Evolutionary conservation across 2,888 invertebrate genomes (phyloP), one percentile per base, ranked within the genome.

Genomic region (Orthosia incerta): DNA sequence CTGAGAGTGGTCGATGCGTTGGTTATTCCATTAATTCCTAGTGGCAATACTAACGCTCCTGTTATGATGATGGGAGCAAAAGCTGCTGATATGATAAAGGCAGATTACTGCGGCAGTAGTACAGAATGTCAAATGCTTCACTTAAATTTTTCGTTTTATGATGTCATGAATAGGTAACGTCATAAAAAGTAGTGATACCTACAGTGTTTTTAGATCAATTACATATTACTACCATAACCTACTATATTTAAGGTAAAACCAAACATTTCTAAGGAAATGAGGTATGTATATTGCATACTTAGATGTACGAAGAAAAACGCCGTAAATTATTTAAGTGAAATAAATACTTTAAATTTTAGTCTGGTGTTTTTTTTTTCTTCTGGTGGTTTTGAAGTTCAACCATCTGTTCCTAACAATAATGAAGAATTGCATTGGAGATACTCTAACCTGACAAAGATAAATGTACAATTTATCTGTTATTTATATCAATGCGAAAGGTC

Each of bases 61-160:
- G 89, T 92, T 0, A 95, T 96, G 89, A 95, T 96, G 95, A 92
- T 96, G 39, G 96, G 94, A 0, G 96, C 96, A 84, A 93, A 93
- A 76, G 94, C 93, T 3, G 92, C 95, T 12, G 96, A 96, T 88
- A 88, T 95, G 76, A 95, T 96, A 62, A 95, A 95, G 74, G 88
- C 86, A 79, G 93, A 94, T 48, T 69, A 89, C 69, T 48, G 4
- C 12, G 18, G 46, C 45, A 15, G 9, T n/a, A 45, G 15, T 45
- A 50, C 3, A 53, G 18, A 39, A 16, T 23, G 23, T 51, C 31
- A 4, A 18, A 15, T 1, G 1, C 1, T 3, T 60, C 45, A 45
- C 45, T 20, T 15, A 20, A n/a, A n/a, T n/a, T 45, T 20, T 15
- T n/a, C 13, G 4, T 12, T 18, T 63, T 64, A 45, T 57, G n/a